A percentile compares a stretch with the other conserved stretches of the same genome.
Conservation (phyloP, 1,140 invertebrate genomes). For the Orchestia grillus region DNA sequence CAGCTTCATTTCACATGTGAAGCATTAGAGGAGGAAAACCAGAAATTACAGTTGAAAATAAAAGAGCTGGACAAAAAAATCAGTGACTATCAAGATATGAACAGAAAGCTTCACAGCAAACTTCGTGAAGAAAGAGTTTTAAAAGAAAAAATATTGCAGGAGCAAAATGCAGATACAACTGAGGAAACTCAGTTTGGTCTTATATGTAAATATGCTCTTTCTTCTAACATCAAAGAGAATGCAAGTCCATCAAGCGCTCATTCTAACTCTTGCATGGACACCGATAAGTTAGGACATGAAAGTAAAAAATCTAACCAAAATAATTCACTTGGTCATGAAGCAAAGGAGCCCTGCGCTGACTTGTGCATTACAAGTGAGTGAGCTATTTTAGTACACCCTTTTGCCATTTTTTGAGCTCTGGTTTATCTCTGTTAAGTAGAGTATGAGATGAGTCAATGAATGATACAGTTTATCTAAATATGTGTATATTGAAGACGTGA, state of each 20-base stretch:
- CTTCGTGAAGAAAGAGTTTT: not conserved
- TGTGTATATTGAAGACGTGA: too few relatives aligned
- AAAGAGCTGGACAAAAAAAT: not conserved
- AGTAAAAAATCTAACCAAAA: not conserved
- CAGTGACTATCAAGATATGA: not conserved
- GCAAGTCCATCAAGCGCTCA: not conserved
- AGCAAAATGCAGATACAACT: not conserved
- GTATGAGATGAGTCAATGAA: too few relatives aligned
- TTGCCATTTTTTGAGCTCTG: too few relatives aligned
- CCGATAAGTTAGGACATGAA: not conserved
- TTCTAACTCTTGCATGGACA: not conserved
- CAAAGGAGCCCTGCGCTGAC: not conserved
- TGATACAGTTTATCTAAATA: too few relatives aligned
- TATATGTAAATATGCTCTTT: not conserved
- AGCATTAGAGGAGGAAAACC: not conserved
- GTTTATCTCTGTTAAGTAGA: too few relatives aligned
- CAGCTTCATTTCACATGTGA: not conserved
- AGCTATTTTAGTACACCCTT: too few relatives aligned
- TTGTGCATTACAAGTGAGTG: not conserved
- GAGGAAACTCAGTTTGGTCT: not conserved
- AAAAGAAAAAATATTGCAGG: not conserved
- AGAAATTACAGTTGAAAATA: not conserved
- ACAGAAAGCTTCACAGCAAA: not conserved
- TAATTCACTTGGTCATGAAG: not conserved
- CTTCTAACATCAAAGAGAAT: not conserved